Base-by-base conservation (phyloP, 1,140 invertebrate genomes). In the Acromyrmex heyeri region DNA sequence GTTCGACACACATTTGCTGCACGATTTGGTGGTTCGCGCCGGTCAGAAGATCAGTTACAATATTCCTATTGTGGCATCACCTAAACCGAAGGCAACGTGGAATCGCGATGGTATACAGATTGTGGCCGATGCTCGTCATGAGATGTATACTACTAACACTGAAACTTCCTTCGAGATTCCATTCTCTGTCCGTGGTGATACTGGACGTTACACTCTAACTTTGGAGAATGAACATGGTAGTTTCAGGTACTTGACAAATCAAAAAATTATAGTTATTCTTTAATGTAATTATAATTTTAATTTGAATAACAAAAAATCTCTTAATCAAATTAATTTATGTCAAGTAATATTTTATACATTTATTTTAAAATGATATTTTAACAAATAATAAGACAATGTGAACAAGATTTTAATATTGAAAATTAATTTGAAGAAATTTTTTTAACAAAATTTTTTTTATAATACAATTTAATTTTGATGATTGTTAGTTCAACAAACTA, bases 41-140 rank as follows among this genome's bases (percentile, higher is more conserved):
- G 99, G 99, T 73, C 98, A 99, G 89, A 97, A 98, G 65, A 98
- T 99, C 88, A 97, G 97, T 86, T 99, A 98, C 95, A 97, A 97
- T 76, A 97, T 99, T 85, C 98, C 98, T 24, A 98, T 99, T 86
- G 97, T 98, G 94, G 97, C 97, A 0, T 97, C 97, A 7, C 98
- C 97, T 0, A 97, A 97, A 92, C 98, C 98, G 2, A 97, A 96
- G 12, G 97, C 97, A n/a, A 97, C 97, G 93, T 99, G 99, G 99
- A 97, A 97, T 44, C 97, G 98, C 85, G 98, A 99, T 94, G 98
- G 97, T 65, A 97, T 97, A 90, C 95, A 97, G 10, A 96, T 98
- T 34, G 94, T 96, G 16, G 92, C 95, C 57, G 95, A 96, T 78
- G 93, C 92, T n/a, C 93, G 95, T 6, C 95, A 95, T 55, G 94